Evolutionary conservation across 2,797 vertebrate species (phyloP), one percentile per base, ranked within the genome.

Genomic region (Tragopan temminckii): DNA sequence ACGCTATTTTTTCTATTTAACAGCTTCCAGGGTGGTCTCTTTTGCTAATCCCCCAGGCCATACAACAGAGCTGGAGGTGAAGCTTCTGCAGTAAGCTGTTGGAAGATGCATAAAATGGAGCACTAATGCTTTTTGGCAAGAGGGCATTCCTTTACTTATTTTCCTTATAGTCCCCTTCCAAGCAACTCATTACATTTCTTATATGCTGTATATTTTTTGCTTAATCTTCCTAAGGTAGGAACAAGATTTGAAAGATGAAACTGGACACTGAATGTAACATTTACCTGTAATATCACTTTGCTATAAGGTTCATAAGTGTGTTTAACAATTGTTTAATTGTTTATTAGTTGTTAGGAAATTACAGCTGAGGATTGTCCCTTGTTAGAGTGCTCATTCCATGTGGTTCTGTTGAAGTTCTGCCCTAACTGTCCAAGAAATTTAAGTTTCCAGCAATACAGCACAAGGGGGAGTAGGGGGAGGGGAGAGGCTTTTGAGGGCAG

Each of bases 1-100:
- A 67, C 59, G 78, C 79, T 80, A 89, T 89, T 95, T 96, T 95
- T 96, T 78, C 88, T 95, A 92, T 96, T 96, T 95, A 96, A 96
- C 92, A 95, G 40, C 81, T 74, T 96, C 76, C 90, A 90, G 94
- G 95, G 92, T 96, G 95, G 92, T 96, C 92, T 95, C 78, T 88
- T 84, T 95, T 81, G 85, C 93, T 96, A 96, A 96, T 96, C 92
- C 90, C 84, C 48, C 80, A 88, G 94, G 94, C 83, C 35, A 15
- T 90, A 94, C 90, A 92, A 75, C 86, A 75, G 94, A 89, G 68
- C 68, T 87, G 79, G 90, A 85, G 83, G 78, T 88, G 88, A 94
- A 94, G 69, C 90, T 94, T 95, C 94, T 93, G 84, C 93, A 95
- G 86, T 91, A 91, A 95, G 88, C 78, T 94, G 83, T 95, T 90